A percentile compares a stretch with the other conserved stretches of the same genome.
phyloP scores from a whole-genome alignment of 2,113 vertebrate species.

The Peucedramus taeniatus region DNA sequence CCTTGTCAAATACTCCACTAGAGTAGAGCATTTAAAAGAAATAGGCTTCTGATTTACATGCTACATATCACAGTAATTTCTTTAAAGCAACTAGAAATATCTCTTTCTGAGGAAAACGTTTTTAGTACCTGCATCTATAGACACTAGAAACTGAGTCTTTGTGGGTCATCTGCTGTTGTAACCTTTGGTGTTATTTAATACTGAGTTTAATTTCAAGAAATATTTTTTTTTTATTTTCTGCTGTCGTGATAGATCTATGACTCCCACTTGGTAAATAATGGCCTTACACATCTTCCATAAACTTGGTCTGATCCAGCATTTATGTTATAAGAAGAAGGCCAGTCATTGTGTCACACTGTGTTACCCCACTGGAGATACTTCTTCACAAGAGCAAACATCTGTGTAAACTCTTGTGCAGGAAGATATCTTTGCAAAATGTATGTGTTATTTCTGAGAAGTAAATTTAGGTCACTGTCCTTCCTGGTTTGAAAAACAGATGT shows the following conservation, averaged over 20 bases:
- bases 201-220: background rate
- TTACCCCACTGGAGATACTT: background rate
- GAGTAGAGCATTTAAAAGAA: background rate
- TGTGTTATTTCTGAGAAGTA: background rate
- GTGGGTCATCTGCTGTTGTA: background rate
- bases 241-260: background rate
- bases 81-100: background rate
- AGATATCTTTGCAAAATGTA: background rate
- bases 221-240: background rate
- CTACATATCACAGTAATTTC: background rate
- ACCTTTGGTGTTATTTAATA: constrained; percentile 4
- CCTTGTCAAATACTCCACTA: background rate
- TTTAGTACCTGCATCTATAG: background rate
- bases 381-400: background rate
- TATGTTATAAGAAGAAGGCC: background rate
- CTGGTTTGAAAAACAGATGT: background rate
- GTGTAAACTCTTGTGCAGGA: background rate
- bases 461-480: background rate
- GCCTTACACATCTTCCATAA: background rate
- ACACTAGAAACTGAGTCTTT: background rate
- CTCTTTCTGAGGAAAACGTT: background rate
- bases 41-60: background rate
- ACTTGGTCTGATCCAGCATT: background rate
- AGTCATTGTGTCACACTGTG: background rate
- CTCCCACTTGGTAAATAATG: background rate